Conservation (phyloP, 1,140 invertebrate species). For the Lineus longissimus region DNA sequence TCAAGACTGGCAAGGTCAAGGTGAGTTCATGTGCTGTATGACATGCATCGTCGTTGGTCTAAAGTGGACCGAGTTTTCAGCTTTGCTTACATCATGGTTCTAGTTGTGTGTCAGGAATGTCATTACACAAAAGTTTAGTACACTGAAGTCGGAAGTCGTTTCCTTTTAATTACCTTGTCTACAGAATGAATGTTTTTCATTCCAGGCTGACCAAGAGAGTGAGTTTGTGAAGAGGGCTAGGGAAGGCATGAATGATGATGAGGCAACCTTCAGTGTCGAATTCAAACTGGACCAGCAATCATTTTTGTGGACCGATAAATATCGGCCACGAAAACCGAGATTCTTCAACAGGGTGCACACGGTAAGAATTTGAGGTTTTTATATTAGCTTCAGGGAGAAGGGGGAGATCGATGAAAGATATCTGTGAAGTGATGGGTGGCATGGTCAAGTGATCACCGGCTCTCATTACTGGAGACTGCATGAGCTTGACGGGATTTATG, state of each 20-base stretch:
- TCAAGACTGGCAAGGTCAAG: slow-evolving; percentile 59
- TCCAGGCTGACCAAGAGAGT: slow-evolving; percentile 54
- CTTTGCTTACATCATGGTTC: neutral
- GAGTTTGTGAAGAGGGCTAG: slow-evolving; percentile 70
- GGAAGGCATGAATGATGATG: slow-evolving; percentile 75
- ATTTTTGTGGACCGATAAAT: slow-evolving; percentile 97
- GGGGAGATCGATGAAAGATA: too few species aligned
- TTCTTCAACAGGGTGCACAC: slow-evolving; percentile 88
- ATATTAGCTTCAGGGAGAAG: too few species aligned
- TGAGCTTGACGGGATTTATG: too few species aligned
- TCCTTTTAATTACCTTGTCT: too few species aligned
- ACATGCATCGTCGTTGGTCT: neutral
- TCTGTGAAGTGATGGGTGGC: too few species aligned
- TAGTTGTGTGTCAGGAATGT: neutral
- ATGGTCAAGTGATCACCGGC: neutral
- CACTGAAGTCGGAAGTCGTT: too few species aligned
- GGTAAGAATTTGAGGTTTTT: slow-evolving; percentile 43
- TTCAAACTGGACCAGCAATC: slow-evolving; percentile 72
- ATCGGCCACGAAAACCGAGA: slow-evolving; percentile 90
- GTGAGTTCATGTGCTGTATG: too few species aligned
- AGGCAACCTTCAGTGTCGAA: slow-evolving; percentile 90
- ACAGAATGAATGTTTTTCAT: too few species aligned
- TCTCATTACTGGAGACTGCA: too few species aligned
- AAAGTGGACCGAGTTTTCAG: neutral
- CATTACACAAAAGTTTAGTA: too few species aligned